Evolutionary conservation across 2,797 vertebrate genomes (phyloP).

Genomic region (Sebastes variabilis): DNA sequence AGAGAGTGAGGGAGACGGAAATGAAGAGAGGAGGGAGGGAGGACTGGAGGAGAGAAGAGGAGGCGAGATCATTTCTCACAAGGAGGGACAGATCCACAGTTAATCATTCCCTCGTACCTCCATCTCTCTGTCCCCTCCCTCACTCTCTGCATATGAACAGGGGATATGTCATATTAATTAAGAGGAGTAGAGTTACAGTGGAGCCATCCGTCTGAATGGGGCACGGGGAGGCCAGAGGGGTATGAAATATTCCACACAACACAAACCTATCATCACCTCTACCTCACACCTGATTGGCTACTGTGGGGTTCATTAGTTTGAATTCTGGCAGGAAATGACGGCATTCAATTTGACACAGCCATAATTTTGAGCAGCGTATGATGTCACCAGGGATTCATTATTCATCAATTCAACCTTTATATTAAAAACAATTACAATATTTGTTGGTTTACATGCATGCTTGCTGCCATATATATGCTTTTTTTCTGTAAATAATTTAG

Average conservation of each 20-base stretch:
- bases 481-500: neutral
- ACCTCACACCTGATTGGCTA: slow-evolving; percentile 72
- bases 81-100: slow-evolving; percentile 76
- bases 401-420: neutral
- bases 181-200: slow-evolving; percentile 78
- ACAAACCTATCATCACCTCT: slow-evolving; percentile 70
- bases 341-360: slow-evolving; percentile 37
- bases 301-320: slow-evolving; percentile 64
- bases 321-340: slow-evolving; percentile 48
- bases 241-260: slow-evolving; percentile 71
- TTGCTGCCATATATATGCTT: neutral
- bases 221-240: slow-evolving; percentile 55
- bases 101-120: slow-evolving; percentile 92
- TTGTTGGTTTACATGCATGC: neutral
- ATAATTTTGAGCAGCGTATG: slow-evolving; percentile 30
- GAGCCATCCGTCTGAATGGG: slow-evolving; percentile 74
- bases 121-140: slow-evolving; percentile 64
- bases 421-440: neutral
- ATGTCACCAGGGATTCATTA: slow-evolving; percentile 27
- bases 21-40: slow-evolving; percentile 61
- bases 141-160: slow-evolving; percentile 77
- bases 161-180: slow-evolving; percentile 85
- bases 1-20: slow-evolving; percentile 60
- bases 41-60: slow-evolving; percentile 48
- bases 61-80: slow-evolving; percentile 71